Evolutionary conservation across 2,888 invertebrate genomes (phyloP), one percentile per base, ranked within the genome.

Genomic region (Pandemis corylana): DNA sequence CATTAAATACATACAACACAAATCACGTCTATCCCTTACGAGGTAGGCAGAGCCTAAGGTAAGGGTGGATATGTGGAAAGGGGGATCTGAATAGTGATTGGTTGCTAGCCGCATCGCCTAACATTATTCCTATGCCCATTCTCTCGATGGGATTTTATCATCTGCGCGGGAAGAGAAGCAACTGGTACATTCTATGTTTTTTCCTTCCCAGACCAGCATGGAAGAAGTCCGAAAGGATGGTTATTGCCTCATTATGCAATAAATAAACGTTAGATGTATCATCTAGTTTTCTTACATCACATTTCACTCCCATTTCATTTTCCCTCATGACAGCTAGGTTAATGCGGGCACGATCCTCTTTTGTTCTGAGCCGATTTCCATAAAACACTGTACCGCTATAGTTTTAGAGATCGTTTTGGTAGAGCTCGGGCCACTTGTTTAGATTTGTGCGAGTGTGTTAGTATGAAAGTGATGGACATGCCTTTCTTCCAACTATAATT

Each of bases 281-380:
- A 56, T 56, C 7, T 56, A n/a, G 6, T 20, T 56, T 64, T 44
- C n/a, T 64, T 64, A 36, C 64, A 15, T 42, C 44, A 64, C 15
- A 42, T 6, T 46, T 20, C 64, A 64, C 64, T 46, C 46, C 64
- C 20, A 72, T 68, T 72, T 72, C 67, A 63, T 46, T 64, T 68
- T n/a, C n/a, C 67, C 63, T 36, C 68, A 3, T 68, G 42, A 13
- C 59, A 68, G 56, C 12, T 68, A 7, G 44, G 42, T 61, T 66
- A 74, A 70, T 66, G 61, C 65, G 15, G 20, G 62, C 28, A 44
- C n/a, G 20, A 7, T 28, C 42, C 41, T 59, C 64, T 56, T 74
- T 74, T 65, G 44, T 74, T 66, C 59, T 49, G 5, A 12, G 0
- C 15, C 44, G 6, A 28, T 7, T 28, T 5, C 5, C 10, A 51